These are phyloP conservation scores for Callospermophilus lateralis DNA, from an alignment of 2,113 vertebrate genomes.

Conservation along the genomic window DNA sequence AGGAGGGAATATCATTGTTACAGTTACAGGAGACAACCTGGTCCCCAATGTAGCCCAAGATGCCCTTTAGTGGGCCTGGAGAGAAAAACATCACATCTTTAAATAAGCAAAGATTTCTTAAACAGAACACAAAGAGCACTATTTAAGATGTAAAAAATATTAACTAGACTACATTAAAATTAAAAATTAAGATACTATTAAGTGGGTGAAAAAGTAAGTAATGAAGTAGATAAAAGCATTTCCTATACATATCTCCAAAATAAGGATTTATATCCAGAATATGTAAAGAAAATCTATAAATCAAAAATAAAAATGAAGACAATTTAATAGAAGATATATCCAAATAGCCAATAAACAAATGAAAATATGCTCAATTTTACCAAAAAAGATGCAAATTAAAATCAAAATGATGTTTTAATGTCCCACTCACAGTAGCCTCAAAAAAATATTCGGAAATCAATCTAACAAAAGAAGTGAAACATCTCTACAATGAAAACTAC, in stretches of 20 bases:
- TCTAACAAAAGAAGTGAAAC: too few species aligned
- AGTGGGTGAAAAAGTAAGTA: not conserved
- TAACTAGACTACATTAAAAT: not conserved
- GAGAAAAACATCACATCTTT: not conserved
- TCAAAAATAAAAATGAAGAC: not conserved
- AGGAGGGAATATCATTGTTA: too few species aligned
- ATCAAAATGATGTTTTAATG: not conserved
- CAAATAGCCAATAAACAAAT: not conserved
- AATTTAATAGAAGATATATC: not conserved
- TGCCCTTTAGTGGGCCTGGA: not conserved
- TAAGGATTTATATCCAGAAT: not conserved
- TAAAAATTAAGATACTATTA: not conserved
- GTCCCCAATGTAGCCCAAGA: too few species aligned
- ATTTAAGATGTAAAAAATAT: not conserved
- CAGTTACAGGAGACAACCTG: too few species aligned
- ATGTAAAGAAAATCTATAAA: not conserved
- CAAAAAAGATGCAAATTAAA: slow-evolving; percentile 24
- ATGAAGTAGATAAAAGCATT: not conserved
- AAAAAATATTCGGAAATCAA: too few species aligned
- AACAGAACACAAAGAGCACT: not conserved
- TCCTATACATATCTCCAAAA: not conserved
- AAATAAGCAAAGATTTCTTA: slow-evolving; percentile 10
- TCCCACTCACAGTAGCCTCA: too few species aligned
- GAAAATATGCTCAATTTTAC: not conserved
- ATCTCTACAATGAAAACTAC: too few species aligned